A percentile compares a stretch with the other conserved stretches of the same genome.
Conservation (phyloP, 1,140 invertebrate genomes). For the Meteorus sp. region DNA sequence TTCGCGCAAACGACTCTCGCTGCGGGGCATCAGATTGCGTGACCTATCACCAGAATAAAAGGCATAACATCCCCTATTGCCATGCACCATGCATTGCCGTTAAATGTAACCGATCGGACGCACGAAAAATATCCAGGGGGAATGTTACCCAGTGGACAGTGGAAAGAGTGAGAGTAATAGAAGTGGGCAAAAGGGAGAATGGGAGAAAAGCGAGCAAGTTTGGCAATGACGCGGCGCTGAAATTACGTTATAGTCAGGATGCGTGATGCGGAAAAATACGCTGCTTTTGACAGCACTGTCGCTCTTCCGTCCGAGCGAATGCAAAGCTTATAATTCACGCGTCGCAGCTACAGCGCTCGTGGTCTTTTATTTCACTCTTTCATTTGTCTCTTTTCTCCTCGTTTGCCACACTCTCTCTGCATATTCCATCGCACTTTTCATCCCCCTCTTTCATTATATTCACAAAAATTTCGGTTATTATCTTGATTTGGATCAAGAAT, state of each 20-base stretch:
- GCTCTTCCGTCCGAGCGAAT: constrained; percentile 38
- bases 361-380: constrained; percentile 29
- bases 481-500: no score
- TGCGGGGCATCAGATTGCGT: not conserved
- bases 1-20: not conserved
- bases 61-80: not conserved
- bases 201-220: constrained; percentile 17
- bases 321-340: constrained; percentile 42
- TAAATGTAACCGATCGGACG: constrained; percentile 20
- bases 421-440: no score
- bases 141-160: not conserved
- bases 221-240: constrained; percentile 42
- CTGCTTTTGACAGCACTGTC: constrained; percentile 44
- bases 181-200: not conserved
- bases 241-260: constrained; percentile 26
- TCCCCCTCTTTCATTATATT: no score
- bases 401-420: not conserved
- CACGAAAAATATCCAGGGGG: constrained; percentile 7
- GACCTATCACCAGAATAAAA: constrained; percentile 4
- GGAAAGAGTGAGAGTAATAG: not conserved
- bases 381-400: not conserved
- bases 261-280: constrained; percentile 25
- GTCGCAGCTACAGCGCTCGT: constrained; percentile 33
- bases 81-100: no score
- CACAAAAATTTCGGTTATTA: no score